A percentile compares a stretch with the other conserved stretches of the same genome.
Conservation (phyloP, 2,797 vertebrate species). For the Acanthornis magna region DNA sequence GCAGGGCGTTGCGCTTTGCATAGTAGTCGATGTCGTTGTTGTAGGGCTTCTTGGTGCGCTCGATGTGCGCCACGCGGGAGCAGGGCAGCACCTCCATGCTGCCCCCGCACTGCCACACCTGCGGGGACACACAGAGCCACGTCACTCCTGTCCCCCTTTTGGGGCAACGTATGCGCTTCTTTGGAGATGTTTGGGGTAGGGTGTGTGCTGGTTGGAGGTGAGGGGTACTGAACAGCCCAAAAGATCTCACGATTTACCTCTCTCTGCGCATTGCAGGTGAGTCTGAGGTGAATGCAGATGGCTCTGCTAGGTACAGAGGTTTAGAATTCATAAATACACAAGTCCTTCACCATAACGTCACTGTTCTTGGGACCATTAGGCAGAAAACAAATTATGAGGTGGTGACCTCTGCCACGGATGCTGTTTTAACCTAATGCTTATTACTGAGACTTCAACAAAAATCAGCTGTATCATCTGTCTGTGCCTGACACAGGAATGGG, state of each 20-base stretch:
- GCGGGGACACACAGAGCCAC: neutral
- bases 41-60: conserved; percentile 97
- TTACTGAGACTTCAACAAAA: neutral
- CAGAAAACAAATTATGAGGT: neutral
- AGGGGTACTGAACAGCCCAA: fast-evolving
- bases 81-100: conserved; percentile 98
- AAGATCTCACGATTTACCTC: fast-evolving
- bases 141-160: fast-evolving
- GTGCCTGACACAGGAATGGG: no score
- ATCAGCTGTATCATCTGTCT: neutral
- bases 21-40: conserved; percentile 99
- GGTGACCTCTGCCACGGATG: neutral
- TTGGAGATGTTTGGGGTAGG: fast-evolving
- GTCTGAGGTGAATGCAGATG: neutral
- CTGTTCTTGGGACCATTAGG: neutral
- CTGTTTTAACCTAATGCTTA: neutral
- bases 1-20: conserved; percentile 92
- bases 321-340: neutral
- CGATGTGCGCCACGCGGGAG: conserved; percentile 94
- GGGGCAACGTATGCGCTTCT: neutral
- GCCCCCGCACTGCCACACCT: conserved; percentile 98
- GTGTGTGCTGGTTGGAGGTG: fast-evolving
- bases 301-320: fast-evolving
- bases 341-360: neutral
- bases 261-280: fast-evolving